A percentile compares a stretch with the other conserved stretches of the same genome.
These are phyloP conservation scores for Pseudopodoces humilis DNA, from an alignment of 2,113 vertebrate species.

Conservation along the genomic window DNA sequence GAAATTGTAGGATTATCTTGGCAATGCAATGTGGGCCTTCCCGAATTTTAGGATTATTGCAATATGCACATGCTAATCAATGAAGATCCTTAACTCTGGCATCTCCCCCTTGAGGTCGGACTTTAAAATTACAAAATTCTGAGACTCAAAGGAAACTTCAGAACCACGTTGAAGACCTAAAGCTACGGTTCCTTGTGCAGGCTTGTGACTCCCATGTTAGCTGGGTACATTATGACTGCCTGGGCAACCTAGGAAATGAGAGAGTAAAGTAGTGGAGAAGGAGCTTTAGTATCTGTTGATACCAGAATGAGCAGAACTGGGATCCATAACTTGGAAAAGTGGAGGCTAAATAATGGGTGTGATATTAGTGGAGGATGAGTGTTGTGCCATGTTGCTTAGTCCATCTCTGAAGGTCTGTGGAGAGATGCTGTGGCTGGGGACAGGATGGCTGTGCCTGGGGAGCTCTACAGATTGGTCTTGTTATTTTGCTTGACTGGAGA, in stretches of 20 bases:
- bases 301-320: neutral
- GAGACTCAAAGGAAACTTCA: neutral
- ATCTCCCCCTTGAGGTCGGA: conserved; percentile 68
- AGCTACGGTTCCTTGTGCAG: neutral
- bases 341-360: neutral
- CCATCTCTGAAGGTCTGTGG: neutral
- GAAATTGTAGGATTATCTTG: neutral
- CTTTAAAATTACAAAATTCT: conserved; percentile 47
- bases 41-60: neutral
- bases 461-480: neutral
- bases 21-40: neutral
- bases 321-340: neutral
- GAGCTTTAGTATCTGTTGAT: neutral
- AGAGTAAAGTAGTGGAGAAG: neutral
- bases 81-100: conserved; percentile 59
- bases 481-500: neutral
- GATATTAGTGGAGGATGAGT: neutral
- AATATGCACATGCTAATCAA: neutral
- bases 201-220: neutral
- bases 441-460: neutral
- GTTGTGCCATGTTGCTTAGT: neutral
- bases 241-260: neutral
- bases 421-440: neutral
- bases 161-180: neutral
- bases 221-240: neutral